Conservation (phyloP, 2,888 invertebrate genomes). For the Strigamia crassipes region DNA sequence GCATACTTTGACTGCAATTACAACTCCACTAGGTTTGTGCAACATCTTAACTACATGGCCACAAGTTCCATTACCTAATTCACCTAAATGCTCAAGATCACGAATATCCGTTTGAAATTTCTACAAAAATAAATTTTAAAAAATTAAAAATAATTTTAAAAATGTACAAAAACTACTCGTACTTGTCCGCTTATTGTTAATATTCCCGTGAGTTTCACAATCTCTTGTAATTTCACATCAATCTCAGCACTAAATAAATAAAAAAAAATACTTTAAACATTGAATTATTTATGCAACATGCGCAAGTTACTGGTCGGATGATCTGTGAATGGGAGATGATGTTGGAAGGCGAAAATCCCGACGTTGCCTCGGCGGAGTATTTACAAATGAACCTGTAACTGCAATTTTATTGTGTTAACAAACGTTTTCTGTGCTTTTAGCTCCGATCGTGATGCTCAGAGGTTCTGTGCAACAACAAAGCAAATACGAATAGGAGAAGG, state of each 20-base stretch:
- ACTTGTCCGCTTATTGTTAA: conserved; percentile 76
- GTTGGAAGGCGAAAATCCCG: conserved; percentile 66
- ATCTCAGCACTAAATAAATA: conserved; percentile 62
- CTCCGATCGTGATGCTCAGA: not conserved
- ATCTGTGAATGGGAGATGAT: conserved; percentile 29
- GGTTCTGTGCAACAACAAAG: not conserved
- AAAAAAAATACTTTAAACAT: conserved; percentile 52
- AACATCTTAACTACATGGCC: conserved; percentile 97
- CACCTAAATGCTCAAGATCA: conserved; percentile 82
- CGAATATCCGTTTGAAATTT: conserved; percentile 80
- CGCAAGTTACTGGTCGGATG: conserved; percentile 20
- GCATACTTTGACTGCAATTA: conserved; percentile 90
- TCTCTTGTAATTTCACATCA: conserved; percentile 85
- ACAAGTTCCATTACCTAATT: conserved; percentile 92
- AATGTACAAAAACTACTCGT: conserved; percentile 50
- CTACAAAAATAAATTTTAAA: conserved; percentile 56
- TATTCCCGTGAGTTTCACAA: conserved; percentile 90
- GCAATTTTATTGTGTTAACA: conserved; percentile 40
- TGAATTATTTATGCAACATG: not conserved
- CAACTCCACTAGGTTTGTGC: conserved; percentile 80
- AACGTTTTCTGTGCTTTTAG: conserved; percentile 5
- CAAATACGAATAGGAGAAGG: not conserved
- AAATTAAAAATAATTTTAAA: not conserved
- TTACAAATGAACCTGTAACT: conserved; percentile 16
- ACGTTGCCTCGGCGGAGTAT: conserved; percentile 53